Evolutionary conservation across 2,888 invertebrate species (phyloP), one percentile per base, ranked within the genome.

Genomic region (Chalcis sispes): DNA sequence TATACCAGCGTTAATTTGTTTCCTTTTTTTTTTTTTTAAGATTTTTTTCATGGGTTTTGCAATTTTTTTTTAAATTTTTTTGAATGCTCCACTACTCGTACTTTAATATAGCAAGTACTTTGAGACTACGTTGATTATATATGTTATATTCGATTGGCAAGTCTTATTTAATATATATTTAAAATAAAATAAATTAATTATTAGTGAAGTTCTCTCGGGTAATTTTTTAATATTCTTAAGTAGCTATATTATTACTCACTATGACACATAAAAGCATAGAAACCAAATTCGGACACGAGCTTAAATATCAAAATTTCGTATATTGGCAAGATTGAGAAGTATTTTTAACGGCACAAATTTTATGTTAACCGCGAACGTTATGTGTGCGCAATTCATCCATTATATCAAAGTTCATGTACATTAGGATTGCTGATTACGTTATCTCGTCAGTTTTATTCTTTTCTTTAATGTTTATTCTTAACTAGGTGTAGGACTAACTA

Each of bases 21-120:
- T 46, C 2, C 15, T 46, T 25, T n/a, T 48, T 29, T 56, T 52
- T 54, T 64, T 7, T 59, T 71, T 29, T 50, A 20, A n/a, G 23
- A 29, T 48, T 10, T 73, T 66, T 70, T 70, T 66, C 15, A 1
- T 36, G 25, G 25, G n/a, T 72, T 78, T 78, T 72, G 0, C 69
- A n/a, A 72, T 78, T 78, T 78, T 77, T 78, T 78, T 75, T 56
- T 18, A 54, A n/a, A n/a, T n/a, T 72, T 78, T 78, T 78, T 77
- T 59, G 32, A 70, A 72, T 78, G 78, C 78, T 75, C 50, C 65
- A 72, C 72, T 75, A 75, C 75, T 54, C 54, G 75, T 78, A 78
- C 78, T 75, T 25, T 75, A 29, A 61, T 78, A 78, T 75, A 75
- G 67, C 50, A 29, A 75, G 75, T 75, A 75, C 78, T 66, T 75